A percentile compares a stretch with the other conserved stretches of the same genome.
Conservation (phyloP, 1,140 invertebrate genomes). For the Magallana angulata region DNA sequence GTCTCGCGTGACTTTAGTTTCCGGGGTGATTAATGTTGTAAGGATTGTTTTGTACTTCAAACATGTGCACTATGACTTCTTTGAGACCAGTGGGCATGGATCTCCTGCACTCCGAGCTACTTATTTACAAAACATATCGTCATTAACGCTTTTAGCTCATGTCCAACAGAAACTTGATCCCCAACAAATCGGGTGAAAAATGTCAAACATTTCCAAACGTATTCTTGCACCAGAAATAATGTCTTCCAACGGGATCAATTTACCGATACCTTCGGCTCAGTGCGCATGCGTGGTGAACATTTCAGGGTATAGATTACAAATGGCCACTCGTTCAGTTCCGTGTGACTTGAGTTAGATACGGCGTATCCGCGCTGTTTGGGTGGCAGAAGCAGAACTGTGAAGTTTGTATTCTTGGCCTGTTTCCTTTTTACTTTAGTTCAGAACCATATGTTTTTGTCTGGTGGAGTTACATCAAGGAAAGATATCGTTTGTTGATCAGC, state of each 20-base stretch:
- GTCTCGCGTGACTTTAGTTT: too few relatives aligned
- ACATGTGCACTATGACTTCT: not conserved
- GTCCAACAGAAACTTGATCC: not conserved
- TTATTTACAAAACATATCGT: not conserved
- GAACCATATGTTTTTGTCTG: slow-evolving; percentile 31
- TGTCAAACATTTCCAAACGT: slow-evolving; percentile 28
- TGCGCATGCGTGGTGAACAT: slow-evolving; percentile 7
- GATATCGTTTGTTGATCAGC: not conserved
- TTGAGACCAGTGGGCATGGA: not conserved
- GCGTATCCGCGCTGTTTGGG: slow-evolving; percentile 22
- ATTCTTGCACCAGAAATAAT: slow-evolving; percentile 31
- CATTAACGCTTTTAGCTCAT: slow-evolving; percentile 1
- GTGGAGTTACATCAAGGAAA: slow-evolving; percentile 16
- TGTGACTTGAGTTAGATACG: slow-evolving; percentile 24
- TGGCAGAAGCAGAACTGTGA: slow-evolving; percentile 26
- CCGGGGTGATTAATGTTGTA: not conserved
- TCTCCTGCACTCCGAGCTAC: not conserved
- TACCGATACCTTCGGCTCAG: not conserved
- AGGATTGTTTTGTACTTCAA: not conserved
- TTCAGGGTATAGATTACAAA: slow-evolving; percentile 30
- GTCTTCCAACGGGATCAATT: not conserved
- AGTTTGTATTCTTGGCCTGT: slow-evolving; percentile 22
- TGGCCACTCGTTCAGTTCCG: slow-evolving; percentile 30
- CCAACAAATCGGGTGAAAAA: slow-evolving; percentile 25
- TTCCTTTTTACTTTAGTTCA: slow-evolving; percentile 13